Conservation (phyloP, 1,140 invertebrate genomes). For the Myzus persicae region DNA sequence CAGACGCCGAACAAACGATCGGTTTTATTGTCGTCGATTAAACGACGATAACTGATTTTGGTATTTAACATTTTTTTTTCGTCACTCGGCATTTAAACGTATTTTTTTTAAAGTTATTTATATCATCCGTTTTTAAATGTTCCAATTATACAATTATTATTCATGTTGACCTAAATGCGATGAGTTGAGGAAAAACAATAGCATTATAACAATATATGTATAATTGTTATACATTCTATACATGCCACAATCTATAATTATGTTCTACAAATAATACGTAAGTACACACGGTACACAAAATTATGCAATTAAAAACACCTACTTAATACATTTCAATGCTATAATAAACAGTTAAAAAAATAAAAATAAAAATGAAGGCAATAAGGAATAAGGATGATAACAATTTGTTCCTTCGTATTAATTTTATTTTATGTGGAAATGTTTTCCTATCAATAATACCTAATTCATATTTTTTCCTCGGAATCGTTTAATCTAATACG, state of each 20-base stretch:
- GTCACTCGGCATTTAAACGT: not conserved
- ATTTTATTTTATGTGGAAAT: not conserved
- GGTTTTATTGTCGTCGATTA: not conserved
- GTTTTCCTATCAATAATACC: not conserved
- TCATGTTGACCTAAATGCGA: not conserved
- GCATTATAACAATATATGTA: not conserved
- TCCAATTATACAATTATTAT: not conserved
- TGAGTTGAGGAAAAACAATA: not conserved
- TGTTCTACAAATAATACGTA: not conserved
- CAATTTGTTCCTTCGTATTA: not conserved
- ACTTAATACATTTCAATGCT: not conserved
- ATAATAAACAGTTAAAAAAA: too few relatives aligned
- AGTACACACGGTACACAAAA: not conserved
- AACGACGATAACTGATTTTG: not conserved
- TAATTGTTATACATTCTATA: not conserved
- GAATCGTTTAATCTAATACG: not conserved
- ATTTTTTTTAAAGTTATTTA: not conserved
- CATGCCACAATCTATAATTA: not conserved
- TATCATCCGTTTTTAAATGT: not conserved
- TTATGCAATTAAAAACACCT: not conserved
- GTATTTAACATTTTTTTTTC: too few relatives aligned
- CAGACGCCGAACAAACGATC: not conserved
- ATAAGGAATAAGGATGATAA: too few relatives aligned
- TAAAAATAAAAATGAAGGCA: too few relatives aligned
- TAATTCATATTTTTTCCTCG: not conserved